Conservation (phyloP, 2,797 vertebrate species). For the Paedocypris micromegethes region DNA sequence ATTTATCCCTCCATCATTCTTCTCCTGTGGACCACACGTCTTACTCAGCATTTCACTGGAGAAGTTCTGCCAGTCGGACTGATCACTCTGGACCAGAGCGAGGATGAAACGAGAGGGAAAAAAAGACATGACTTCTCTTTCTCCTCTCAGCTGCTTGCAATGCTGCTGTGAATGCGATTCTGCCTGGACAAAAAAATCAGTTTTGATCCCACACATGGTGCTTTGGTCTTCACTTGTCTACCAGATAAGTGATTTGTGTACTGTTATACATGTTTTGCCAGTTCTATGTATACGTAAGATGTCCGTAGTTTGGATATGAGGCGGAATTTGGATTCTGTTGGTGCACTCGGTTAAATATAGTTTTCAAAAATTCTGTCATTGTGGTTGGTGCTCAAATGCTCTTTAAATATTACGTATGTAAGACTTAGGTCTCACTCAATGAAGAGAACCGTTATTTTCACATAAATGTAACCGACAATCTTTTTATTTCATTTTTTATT, state of each 20-base stretch:
- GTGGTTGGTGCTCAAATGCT: slow-evolving; percentile 31
- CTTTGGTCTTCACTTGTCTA: slow-evolving; percentile 24
- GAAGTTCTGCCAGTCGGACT: slow-evolving; percentile 17
- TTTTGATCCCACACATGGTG: slow-evolving; percentile 41
- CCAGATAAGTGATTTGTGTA: slow-evolving; percentile 23
- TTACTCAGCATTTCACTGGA: slow-evolving; percentile 58
- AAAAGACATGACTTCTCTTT: slow-evolving; percentile 25
- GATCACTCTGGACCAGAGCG: slow-evolving; percentile 12
- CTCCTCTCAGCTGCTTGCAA: slow-evolving; percentile 40
- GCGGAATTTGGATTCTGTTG: not conserved
- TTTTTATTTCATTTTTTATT: too few species aligned
- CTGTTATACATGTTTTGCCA: slow-evolving; percentile 17
- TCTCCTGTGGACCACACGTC: slow-evolving; percentile 32
- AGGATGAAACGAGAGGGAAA: slow-evolving; percentile 30
- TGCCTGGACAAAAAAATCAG: slow-evolving; percentile 15
- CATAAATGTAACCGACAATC: too few species aligned
- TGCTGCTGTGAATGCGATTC: slow-evolving; percentile 44
- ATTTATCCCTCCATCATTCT: not conserved
- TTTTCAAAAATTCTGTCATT: slow-evolving; percentile 27
- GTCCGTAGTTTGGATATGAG: slow-evolving; percentile 7
- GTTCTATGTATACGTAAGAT: slow-evolving; percentile 6
- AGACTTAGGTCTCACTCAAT: too few species aligned
- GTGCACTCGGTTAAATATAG: slow-evolving; percentile 15
- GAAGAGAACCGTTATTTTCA: too few species aligned
- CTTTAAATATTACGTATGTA: slow-evolving; percentile 8